Conservation (phyloP, 2,888 invertebrate species). For the Diloba caeruleocephala region DNA sequence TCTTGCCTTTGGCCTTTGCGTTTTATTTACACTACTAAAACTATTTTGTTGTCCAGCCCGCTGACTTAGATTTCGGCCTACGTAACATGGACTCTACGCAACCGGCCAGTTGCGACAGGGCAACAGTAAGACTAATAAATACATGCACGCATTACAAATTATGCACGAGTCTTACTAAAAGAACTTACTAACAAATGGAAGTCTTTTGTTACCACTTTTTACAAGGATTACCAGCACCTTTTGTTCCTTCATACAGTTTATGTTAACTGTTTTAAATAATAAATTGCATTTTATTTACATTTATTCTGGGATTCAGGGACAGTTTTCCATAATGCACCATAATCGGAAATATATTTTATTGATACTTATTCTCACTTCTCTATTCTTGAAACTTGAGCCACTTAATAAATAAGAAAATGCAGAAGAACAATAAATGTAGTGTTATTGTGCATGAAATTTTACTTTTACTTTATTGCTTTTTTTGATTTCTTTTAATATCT, state of each 20-base stretch:
- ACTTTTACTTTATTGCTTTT: constrained; percentile 78
- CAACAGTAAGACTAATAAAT: constrained; percentile 80
- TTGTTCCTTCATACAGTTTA: constrained; percentile 3
- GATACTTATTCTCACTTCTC: constrained; percentile 14
- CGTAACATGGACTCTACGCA: constrained; percentile 82
- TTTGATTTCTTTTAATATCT: constrained; percentile 78
- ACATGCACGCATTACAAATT: constrained; percentile 71
- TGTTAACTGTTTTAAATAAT: too few relatives aligned
- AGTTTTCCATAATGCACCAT: constrained; percentile 15
- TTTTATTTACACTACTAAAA: constrained; percentile 51
- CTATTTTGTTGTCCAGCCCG: constrained; percentile 78
- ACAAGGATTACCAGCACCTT: constrained; percentile 20
- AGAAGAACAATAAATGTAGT: constrained; percentile 29
- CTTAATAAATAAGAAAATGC: constrained; percentile 4
- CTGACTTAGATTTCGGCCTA: constrained; percentile 83
- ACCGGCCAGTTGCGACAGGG: constrained; percentile 80
- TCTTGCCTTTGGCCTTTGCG: constrained; percentile 58
- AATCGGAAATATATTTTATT: constrained; percentile 10
- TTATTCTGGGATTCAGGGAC: too few relatives aligned
- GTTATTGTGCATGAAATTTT: constrained; percentile 73
- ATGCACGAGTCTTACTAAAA: constrained; percentile 61
- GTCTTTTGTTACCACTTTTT: constrained; percentile 13
- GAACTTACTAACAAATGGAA: constrained; percentile 25
- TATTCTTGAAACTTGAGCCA: constrained; percentile 12
- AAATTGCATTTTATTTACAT: too few relatives aligned